Base-by-base conservation (phyloP, 2,888 invertebrate genomes). In the Apamea anceps region DNA sequence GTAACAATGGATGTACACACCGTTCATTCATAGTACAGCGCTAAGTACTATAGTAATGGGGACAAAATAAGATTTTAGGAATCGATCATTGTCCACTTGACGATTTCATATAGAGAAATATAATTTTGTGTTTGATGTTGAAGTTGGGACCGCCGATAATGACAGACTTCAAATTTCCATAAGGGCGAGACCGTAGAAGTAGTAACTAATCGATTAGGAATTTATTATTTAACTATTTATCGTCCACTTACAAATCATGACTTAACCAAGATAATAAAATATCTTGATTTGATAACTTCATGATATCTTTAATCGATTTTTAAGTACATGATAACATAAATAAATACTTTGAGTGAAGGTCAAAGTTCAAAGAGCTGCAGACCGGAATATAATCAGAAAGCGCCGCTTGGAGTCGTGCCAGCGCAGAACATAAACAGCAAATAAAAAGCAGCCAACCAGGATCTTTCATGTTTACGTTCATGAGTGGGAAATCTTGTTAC, bases 21-120 rank as follows among this genome's bases (percentile, higher is more conserved):
- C 80, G 77, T 86, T 82, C 88, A 90, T 91, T 91, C 87, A 89
- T 88, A 87, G 73, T 82, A 78, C 80, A 82, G 65, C 60, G 79
- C 65, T 75, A 75, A 60, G 75, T 71, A 67, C 45, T 42, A 80
- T 87, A 80, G 70, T 84, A 67, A 71, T 63, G 70, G 21, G 8
- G 72, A 75, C 67, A 28, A 77, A 51, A 77, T 65, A 48, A 75
- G 18, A n/a, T 75, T 85, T 63, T 60, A 68, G 18, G 73, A 28
- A 37, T 72, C 48, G 68, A 80, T 76, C 28, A 63, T 32, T n/a
- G 18, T 37, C 21, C 28, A 28, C 7, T 57, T 42, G 57, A 72
- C 18, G 18, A 18, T 57, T 42, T 42, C 37, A 60, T 60, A 37
- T 28, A 54, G 18, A 37, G 6, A 72, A 54, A 37, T 54, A 71